Conservation (phyloP, 1,140 invertebrate species). For the Adoxophyes honmai region DNA sequence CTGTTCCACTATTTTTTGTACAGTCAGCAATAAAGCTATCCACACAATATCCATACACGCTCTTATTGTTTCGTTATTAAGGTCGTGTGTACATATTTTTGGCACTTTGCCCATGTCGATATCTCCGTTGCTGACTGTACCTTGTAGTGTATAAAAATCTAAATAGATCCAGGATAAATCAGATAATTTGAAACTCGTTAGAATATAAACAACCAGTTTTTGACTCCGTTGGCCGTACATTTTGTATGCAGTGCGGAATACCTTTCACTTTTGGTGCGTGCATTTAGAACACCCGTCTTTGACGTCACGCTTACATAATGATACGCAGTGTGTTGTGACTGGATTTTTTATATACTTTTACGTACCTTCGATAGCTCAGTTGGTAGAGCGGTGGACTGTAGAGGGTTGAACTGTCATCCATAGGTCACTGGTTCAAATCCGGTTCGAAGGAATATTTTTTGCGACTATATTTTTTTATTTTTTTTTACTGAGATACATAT, state of each 20-base stretch:
- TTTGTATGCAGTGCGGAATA: neutral
- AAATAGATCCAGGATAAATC: neutral
- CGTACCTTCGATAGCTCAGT: constrained; percentile 30
- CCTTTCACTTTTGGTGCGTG: neutral
- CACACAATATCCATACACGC: no score
- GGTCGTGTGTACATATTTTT: no score
- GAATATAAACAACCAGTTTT: neutral
- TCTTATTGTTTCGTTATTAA: no score
- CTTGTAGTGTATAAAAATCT: no score
- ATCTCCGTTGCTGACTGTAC: no score
- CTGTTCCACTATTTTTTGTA: no score
- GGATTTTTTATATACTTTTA: constrained; percentile 1
- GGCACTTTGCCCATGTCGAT: no score
- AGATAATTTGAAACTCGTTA: no score
- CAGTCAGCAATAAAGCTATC: no score
- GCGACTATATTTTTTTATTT: no score
- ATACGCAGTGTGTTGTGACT: neutral
- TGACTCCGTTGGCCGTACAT: neutral
- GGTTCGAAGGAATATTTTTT: constrained; percentile 27
- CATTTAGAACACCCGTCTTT: neutral
- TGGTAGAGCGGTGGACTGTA: constrained; percentile 36
- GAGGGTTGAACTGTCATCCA: constrained; percentile 24
- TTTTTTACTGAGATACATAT: no score
- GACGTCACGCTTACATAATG: neutral
- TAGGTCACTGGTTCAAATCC: constrained; percentile 30